Percentiles rank a stretch among this genome's conserved stretches.
Conservation (phyloP, 2,113 vertebrate genomes). For the Ibidorhyncha struthersii region DNA sequence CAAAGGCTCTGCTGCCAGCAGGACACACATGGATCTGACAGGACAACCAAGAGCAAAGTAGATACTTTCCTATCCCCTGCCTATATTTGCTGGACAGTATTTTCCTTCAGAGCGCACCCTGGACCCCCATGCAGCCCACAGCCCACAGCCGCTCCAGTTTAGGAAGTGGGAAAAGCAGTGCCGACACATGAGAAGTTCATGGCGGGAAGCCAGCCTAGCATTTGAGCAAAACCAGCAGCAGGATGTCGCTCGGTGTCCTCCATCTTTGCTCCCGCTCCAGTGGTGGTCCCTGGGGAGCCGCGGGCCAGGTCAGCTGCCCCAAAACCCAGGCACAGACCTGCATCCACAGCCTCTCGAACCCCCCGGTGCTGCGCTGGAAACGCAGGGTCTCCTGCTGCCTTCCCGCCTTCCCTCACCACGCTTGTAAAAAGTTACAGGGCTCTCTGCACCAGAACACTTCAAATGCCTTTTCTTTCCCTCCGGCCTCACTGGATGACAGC, state of each 20-base stretch:
- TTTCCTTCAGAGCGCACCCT: background rate
- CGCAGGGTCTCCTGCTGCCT: background rate
- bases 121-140: background rate
- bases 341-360: accelerated
- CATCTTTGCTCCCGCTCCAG: background rate
- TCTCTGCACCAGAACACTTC: background rate
- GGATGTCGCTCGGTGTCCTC: background rate
- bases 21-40: background rate
- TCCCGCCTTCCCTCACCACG: accelerated
- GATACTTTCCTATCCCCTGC: background rate
- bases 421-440: background rate
- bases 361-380: background rate
- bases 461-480: background rate
- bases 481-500: background rate
- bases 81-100: background rate
- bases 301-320: background rate
- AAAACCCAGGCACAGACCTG: background rate
- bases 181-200: background rate
- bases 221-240: background rate
- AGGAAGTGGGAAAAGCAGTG: background rate
- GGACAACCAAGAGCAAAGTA: background rate
- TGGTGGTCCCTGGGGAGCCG: background rate
- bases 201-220: background rate
- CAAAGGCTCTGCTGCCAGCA: background rate
- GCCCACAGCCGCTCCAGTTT: background rate